Evolutionary conservation across 2,888 invertebrate genomes (phyloP).

Genomic region (Sesamia inferens): DNA sequence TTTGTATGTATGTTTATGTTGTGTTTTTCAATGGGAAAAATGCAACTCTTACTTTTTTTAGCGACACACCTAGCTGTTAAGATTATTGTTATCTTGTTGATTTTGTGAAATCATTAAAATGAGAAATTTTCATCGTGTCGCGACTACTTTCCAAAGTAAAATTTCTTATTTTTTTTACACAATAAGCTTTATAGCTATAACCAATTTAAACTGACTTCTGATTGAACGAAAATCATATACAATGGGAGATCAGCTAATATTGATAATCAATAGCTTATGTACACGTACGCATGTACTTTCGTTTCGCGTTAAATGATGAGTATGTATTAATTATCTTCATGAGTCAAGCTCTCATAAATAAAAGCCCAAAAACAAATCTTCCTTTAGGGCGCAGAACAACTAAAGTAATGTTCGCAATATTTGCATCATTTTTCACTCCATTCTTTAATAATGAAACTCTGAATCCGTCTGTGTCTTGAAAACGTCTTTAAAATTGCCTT

Average conservation of each 20-base stretch:
- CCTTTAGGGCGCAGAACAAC: not conserved
- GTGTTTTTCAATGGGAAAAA: slow-evolving; percentile 24
- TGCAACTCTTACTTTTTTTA: slow-evolving; percentile 12
- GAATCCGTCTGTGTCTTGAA: slow-evolving; percentile 52
- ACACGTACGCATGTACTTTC: not conserved
- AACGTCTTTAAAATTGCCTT: slow-evolving; percentile 59
- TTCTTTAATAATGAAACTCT: slow-evolving; percentile 43
- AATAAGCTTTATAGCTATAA: not conserved
- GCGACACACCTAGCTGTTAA: not conserved
- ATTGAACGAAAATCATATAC: not conserved
- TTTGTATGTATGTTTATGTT: slow-evolving; percentile 21
- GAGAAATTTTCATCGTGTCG: not conserved
- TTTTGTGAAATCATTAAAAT: slow-evolving; percentile 1
- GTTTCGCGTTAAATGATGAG: not conserved
- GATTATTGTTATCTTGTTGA: not conserved
- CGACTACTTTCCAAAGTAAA: not conserved
- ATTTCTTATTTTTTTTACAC: not conserved
- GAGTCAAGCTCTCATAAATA: slow-evolving; percentile 1
- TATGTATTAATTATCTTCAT: slow-evolving; percentile 1
- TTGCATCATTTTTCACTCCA: slow-evolving; percentile 52
- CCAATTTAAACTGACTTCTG: not conserved
- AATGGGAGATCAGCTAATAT: not conserved
- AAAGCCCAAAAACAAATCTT: not conserved
- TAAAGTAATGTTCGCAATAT: slow-evolving; percentile 26
- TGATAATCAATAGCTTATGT: not conserved